Evolutionary conservation across 2,888 invertebrate species (phyloP).

Genomic region (Pristionchus exspectatus): DNA sequence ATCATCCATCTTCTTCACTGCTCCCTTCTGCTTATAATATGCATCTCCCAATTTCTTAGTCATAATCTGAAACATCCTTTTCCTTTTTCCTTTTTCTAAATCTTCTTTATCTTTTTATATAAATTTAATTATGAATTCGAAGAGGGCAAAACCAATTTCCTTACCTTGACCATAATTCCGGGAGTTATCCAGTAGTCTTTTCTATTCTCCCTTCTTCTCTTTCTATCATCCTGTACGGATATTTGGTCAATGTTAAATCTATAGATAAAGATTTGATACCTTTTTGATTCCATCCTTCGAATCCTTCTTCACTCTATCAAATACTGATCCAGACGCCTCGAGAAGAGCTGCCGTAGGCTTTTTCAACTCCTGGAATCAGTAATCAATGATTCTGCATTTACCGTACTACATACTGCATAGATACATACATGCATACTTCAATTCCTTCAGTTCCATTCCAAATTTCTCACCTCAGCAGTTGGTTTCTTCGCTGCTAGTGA

Average conservation of each 20-base stretch:
- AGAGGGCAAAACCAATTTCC: background rate
- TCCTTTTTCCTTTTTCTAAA: too few species aligned
- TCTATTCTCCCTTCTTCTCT: conserved; percentile 81
- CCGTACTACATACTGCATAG: too few species aligned
- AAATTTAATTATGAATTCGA: too few species aligned
- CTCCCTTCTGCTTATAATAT: conserved; percentile 92
- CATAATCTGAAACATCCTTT: conserved; percentile 86
- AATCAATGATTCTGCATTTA: too few species aligned
- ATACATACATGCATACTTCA: background rate
- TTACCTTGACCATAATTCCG: conserved; percentile 76
- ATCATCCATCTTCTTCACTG: conserved; percentile 82
- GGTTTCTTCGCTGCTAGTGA: conserved; percentile 60
- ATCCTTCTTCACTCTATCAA: conserved; percentile 59
- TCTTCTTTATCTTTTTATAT: too few species aligned
- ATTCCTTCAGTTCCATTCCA: background rate
- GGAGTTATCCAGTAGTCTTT: conserved; percentile 92
- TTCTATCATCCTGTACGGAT: conserved; percentile 11
- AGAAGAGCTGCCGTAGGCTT: conserved; percentile 57
- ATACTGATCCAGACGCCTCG: conserved; percentile 57
- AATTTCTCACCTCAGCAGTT: conserved; percentile 59
- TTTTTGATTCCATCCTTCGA: conserved; percentile 53
- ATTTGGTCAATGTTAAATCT: background rate
- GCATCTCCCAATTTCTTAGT: conserved; percentile 91
- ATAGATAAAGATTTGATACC: background rate
- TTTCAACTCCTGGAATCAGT: conserved; percentile 57